Evolutionary conservation across 2,113 vertebrate genomes (phyloP), one percentile per base, ranked within the genome.

Genomic region (Platichthys stellatus): DNA sequence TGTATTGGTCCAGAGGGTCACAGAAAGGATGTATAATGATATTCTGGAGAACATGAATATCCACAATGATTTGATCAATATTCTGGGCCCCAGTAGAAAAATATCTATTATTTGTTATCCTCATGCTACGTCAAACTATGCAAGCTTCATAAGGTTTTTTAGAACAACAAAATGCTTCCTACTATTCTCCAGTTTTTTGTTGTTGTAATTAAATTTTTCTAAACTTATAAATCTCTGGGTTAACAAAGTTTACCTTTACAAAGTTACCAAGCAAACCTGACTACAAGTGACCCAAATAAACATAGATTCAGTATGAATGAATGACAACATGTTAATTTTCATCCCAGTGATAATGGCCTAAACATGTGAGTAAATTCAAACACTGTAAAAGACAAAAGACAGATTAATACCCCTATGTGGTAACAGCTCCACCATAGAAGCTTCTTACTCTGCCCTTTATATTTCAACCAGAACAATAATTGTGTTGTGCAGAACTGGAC

Each of bases 391-490:
- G 51, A 64, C 60, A 43, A 60, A 45, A 17, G 4, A 13, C 15
- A 61, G 54, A 60, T 75, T n/a, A 54, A 56, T 24, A 17, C 45
- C 1, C 12, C 11, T 66, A 23, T n/a, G 13, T 61, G 13, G 43
- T 60, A 56, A 66, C 54, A 54, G 31, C 23, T 24, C 31, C 23
- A 2, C 56, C 40, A 28, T 15, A 26, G 20, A 45, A 21, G 21
- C 40, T 14, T 38, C 49, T 72, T 38, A 28, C 56, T 57, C n/a
- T 67, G 28, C 38, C 1, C 49, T 40, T 75, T 58, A 65, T 82
- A 73, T 67, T 56, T 49, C 35, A 75, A 71, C 13, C 45, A 43
- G 1, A 64, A 45, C 53, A 75, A 66, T 61, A 47, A 63, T 38
- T 40, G 23, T 63, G 49, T 56, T 24, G 8, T 8, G 6, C 31